A percentile compares a stretch with the other conserved stretches of the same genome.
These are phyloP conservation scores for Drosophila helvetica DNA, from an alignment of 2,888 invertebrate genomes.

Conservation along the genomic window DNA sequence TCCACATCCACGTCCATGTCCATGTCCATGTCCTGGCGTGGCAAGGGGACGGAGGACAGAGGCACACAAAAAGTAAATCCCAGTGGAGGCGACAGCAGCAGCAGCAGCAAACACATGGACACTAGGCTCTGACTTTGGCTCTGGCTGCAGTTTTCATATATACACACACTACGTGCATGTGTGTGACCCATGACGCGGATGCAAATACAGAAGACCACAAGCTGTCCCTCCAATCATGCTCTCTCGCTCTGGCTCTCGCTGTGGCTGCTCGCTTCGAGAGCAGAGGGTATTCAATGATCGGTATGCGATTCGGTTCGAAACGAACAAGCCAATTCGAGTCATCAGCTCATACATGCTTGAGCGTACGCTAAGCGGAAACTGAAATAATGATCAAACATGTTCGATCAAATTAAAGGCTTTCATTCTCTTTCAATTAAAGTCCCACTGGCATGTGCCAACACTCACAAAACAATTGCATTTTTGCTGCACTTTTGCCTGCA, in stretches of 20 bases:
- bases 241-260: not conserved
- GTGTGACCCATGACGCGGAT: not conserved
- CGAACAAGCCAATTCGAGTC: not conserved
- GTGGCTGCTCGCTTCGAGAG: too few relatives aligned
- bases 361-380: too few relatives aligned
- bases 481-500: constrained; percentile 21
- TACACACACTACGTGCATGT: not conserved
- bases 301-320: not conserved
- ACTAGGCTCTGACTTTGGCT: not conserved
- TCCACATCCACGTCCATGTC: constrained; percentile 22
- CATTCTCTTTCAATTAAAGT: not conserved
- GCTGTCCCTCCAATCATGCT: constrained; percentile 4
- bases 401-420: not conserved
- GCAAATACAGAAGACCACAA: constrained; percentile 43
- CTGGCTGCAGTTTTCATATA: constrained; percentile 12
- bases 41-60: constrained; percentile 26
- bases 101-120: constrained; percentile 36
- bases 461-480: constrained; percentile 11
- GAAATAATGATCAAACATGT: not conserved
- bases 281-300: too few relatives aligned
- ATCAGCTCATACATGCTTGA: not conserved
- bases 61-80: constrained; percentile 61
- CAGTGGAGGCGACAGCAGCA: constrained; percentile 51
- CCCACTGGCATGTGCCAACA: not conserved
- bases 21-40: constrained; percentile 40